Base-by-base conservation (phyloP, 2,113 vertebrate species). In the Eidolon helvum region DNA sequence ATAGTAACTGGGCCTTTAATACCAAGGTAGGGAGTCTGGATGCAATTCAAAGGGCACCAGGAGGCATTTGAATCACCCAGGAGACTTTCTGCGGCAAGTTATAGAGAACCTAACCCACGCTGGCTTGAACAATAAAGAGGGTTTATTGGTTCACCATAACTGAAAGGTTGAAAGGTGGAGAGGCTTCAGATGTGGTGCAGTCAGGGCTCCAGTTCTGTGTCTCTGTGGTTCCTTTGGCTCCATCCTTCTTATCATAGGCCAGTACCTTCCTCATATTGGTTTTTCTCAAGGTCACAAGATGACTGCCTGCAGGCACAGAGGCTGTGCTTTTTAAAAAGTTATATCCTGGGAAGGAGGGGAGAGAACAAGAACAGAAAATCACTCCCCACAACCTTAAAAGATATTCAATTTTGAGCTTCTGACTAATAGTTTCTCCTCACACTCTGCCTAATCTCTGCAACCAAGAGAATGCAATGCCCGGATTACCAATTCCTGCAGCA, bases 21-120 rank as follows among this genome's bases (percentile, higher is more conserved):
- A 69, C 75, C 66, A 90, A 88, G 79, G 93, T 92, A 78, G 89
- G 50, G 59, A 4, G 0, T 94, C 75, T 94, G 75, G 94, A 85
- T 92, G 71, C 35, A 57, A 82, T 87, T 94, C 77, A 63, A 53
- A 92, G 87, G 48, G 33, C 38, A 30, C 68, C 4, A 8, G 87
- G 75, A 95, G 71, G 89, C 53, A 66, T 75, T 35, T 87, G 94
- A 97, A 57, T 95, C 78, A 75, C 50, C 79, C 68, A 35, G 82
- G 88, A 95, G 96, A 63, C 82, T 79, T 79, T 87, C 75, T 86
- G 89, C 21, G 50, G 69, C 87, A 82, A 94, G 84, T 92, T 92
- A 59, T 2, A 93, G 90, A 35, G n/a, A 89, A 57, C 55, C 15
- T 71, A 69, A 40, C 87, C 74, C 83, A 55, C 0, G 15, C 75